These are phyloP conservation scores for Trachelipus rathkii DNA, from an alignment of 1,140 invertebrate species.

Conservation along the genomic window DNA sequence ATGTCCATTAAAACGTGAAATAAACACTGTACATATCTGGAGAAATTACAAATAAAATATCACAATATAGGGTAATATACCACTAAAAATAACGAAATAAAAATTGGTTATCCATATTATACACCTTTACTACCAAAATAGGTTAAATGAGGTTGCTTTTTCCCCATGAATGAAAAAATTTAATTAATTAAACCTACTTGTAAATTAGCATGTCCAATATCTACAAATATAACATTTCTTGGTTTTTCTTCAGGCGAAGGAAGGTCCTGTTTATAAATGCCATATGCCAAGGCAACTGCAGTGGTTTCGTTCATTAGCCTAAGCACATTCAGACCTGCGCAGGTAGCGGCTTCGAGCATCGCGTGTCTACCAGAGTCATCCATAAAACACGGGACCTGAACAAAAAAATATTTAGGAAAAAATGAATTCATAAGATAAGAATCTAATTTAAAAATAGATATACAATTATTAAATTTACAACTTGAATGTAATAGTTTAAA, in stretches of 20 bases:
- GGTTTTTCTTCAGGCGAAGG: constrained; percentile 79
- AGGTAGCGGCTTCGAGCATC: constrained; percentile 76
- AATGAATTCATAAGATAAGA: no score
- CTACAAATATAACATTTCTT: constrained; percentile 85
- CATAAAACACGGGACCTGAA: constrained; percentile 77
- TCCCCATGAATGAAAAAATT: neutral
- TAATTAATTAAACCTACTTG: constrained; percentile 42
- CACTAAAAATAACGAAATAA: no score
- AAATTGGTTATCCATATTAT: neutral
- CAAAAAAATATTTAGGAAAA: neutral
- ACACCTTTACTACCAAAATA: neutral
- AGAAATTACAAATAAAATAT: constrained; percentile 3
- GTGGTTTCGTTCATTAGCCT: constrained; percentile 95
- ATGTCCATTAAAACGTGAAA: neutral
- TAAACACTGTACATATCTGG: neutral
- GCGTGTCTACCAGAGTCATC: constrained; percentile 90
- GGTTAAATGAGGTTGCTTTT: neutral
- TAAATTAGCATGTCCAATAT: constrained; percentile 76
- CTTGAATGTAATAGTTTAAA: no score
- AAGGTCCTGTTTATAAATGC: constrained; percentile 94
- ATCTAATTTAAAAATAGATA: no score
- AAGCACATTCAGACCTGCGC: constrained; percentile 82
- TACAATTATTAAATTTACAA: no score
- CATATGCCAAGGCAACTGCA: constrained; percentile 89
- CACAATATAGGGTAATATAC: no score